Conservation (phyloP, 64 coral and sea anemone species). For the Dendronephthya gigantea region DNA sequence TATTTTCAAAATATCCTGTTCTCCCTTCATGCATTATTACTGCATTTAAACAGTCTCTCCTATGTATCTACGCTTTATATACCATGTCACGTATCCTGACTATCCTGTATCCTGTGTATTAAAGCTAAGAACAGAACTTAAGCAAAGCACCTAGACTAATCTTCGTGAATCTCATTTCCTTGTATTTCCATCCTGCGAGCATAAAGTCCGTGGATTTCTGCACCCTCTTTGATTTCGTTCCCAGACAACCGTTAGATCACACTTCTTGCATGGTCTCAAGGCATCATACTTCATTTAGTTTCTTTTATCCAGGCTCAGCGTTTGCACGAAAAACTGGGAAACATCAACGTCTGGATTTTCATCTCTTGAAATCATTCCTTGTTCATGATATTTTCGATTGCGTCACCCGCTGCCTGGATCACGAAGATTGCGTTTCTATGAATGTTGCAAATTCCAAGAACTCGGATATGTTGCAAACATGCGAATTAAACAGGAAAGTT, state of each 20-base stretch:
- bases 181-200: no score
- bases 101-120: no score
- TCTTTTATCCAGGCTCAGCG: background rate
- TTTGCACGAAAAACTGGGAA: background rate
- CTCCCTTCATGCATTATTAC: no score
- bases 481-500: background rate
- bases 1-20: no score
- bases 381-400: background rate
- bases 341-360: background rate
- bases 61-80: no score
- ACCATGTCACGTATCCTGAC: no score
- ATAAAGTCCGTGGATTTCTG: no score
- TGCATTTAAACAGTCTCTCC: no score
- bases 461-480: background rate
- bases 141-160: no score
- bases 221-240: no score
- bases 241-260: background rate
- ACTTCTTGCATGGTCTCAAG: background rate
- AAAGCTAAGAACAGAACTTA: no score
- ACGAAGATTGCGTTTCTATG: background rate
- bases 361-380: background rate
- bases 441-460: background rate
- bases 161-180: no score
- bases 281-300: background rate
- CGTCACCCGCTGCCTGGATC: background rate